Conservation (phyloP, 2,888 invertebrate species). For the Conomelus anceps region DNA sequence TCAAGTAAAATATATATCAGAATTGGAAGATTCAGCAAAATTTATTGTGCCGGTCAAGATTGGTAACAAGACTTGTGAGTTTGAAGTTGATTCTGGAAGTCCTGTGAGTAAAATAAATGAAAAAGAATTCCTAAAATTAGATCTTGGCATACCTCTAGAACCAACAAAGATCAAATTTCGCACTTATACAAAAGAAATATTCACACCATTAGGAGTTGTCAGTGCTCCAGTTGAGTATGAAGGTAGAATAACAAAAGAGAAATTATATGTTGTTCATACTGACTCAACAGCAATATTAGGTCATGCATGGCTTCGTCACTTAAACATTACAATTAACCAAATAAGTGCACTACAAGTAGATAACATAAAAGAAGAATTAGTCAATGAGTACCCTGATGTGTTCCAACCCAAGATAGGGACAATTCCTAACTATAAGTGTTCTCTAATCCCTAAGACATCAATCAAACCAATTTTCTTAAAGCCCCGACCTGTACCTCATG, state of each 20-base stretch:
- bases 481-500: constrained; percentile 10
- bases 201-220: constrained; percentile 13
- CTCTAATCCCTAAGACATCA: not conserved
- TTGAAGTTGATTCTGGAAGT: not conserved
- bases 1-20: not conserved
- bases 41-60: not conserved
- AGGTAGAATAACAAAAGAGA: not conserved
- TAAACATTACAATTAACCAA: constrained; percentile 6
- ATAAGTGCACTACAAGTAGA: not conserved
- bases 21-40: not conserved
- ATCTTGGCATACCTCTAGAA: not conserved
- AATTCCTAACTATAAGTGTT: constrained; percentile 3
- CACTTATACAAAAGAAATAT: constrained; percentile 9
- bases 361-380: not conserved
- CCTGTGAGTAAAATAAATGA: not conserved
- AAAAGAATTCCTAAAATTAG: not conserved
- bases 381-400: constrained; percentile 24
- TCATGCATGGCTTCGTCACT: not conserved
- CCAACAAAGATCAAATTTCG: not conserved
- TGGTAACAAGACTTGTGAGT: not conserved
- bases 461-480: constrained; percentile 20
- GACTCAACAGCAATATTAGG: constrained; percentile 6
- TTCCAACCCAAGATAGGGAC: constrained; percentile 7
- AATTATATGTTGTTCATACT: constrained; percentile 15
- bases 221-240: not conserved